Base-by-base conservation (phyloP, 2,797 vertebrate species). In the Sitta carolinensis region DNA sequence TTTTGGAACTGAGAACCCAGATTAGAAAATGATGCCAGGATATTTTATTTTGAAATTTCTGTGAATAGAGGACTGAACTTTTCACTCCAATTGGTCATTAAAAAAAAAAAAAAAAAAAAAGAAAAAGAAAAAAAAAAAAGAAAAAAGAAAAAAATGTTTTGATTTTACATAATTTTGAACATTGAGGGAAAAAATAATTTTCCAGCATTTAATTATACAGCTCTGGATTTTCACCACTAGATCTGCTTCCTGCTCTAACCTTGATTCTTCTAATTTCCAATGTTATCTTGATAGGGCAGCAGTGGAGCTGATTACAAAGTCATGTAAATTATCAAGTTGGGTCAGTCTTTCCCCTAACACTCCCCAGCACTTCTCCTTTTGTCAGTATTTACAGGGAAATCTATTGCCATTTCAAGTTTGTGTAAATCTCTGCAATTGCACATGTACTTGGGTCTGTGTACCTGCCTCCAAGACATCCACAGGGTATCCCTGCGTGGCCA, bases 1-100 rank as follows among this genome's bases (percentile, higher is more conserved):
- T 82, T 73, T 73, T 52, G 38, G 73, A 75, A 38, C 23, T 90
- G 66, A 78, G 62, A 95, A 86, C 79, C 81, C 34, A 57, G 55
- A 91, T 72, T 91, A 89, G 68, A 83, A 86, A 94, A 63, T n/a
- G 21, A 84, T 89, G 51, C 59, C 80, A 66, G 59, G 51, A 40
- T 69, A 59, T 63, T 90, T 85, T 67, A 68, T 36, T 86, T 48
- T 78, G 47, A 83, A 78, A 55, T 62, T 83, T 91, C 25, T 90
- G 7, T 79, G 58, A 83, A 38, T 21, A 88, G 25, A 40, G 8
- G 26, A 93, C 70, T 51, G 68, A 17, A 13, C 6, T 75, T 87
- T 59, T 27, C 34, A 73, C 14, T 54, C 7, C 29, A 85, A 29
- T n/a, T 62, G 9, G 13, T 45, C 50, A 90, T 47, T 36, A 1